Percentiles rank a stretch among this genome's conserved stretches.
phyloP scores from a whole-genome alignment of 2,797 vertebrate species.

The Lagodon rhomboides region DNA sequence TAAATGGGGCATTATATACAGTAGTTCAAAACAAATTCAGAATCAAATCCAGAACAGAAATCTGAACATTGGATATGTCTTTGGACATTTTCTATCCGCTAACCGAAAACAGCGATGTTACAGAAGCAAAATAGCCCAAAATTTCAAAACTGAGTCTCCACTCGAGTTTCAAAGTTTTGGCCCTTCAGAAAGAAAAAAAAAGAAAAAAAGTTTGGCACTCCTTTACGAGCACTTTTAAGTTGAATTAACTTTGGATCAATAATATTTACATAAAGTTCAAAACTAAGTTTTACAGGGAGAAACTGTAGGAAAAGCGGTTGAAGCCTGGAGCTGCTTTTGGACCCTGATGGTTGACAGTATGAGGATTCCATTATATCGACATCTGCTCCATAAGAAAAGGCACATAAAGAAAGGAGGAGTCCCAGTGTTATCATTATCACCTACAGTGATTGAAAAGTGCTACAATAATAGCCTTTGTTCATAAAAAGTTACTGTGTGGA shows the following conservation, averaged over 20 bases:
- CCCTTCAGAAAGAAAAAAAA: too few relatives aligned
- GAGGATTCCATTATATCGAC: not conserved
- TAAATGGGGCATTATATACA: too few relatives aligned
- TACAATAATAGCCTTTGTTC: conserved; percentile 7
- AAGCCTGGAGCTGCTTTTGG: not conserved
- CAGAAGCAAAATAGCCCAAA: too few relatives aligned
- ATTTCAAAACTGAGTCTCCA: too few relatives aligned
- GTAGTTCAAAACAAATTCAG: too few relatives aligned
- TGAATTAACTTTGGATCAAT: not conserved
- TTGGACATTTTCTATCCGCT: too few relatives aligned
- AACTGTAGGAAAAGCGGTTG: not conserved
- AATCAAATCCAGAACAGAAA: too few relatives aligned
- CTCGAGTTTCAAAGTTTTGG: too few relatives aligned
- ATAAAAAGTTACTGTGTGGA: conserved; percentile 26
- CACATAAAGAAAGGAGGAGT: conserved; percentile 5
- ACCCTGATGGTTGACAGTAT: not conserved
- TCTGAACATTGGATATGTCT: too few relatives aligned
- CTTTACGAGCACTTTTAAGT: not conserved
- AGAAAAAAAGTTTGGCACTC: too few relatives aligned
- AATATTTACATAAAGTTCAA: too few relatives aligned
- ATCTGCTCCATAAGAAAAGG: not conserved
- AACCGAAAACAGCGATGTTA: too few relatives aligned
- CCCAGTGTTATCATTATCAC: conserved; percentile 1
- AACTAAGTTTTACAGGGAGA: not conserved
- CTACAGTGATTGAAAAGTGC: conserved; percentile 1